These are phyloP conservation scores for Saccopteryx leptura DNA, from an alignment of 2,113 vertebrate species.

Conservation along the genomic window DNA sequence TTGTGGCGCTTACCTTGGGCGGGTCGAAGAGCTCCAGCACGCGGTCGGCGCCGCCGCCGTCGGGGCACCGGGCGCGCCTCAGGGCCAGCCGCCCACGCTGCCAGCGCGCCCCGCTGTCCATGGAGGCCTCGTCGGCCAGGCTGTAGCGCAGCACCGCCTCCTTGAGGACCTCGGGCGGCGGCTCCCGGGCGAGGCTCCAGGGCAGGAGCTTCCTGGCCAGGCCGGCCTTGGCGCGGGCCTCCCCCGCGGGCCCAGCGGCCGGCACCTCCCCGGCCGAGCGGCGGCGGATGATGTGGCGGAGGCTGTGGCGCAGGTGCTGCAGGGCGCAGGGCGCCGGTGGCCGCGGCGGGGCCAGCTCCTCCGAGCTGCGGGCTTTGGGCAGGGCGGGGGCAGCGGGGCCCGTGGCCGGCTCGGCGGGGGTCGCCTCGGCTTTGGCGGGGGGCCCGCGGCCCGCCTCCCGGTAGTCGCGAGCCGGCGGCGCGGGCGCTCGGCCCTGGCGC, in stretches of 20 bases:
- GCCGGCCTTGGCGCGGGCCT: conserved; percentile 74
- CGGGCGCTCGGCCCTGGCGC: conserved; percentile 89
- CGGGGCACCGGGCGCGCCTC: conserved; percentile 86
- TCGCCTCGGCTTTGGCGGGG: conserved; percentile 86
- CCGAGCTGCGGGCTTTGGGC: conserved; percentile 91
- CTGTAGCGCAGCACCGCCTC: conserved; percentile 94
- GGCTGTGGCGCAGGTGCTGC: conserved; percentile 91
- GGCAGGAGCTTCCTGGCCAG: conserved; percentile 89
- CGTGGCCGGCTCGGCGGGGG: conserved; percentile 72
- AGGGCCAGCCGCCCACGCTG: conserved; percentile 95
- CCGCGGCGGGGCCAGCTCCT: conserved; percentile 87
- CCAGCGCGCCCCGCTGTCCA: conserved; percentile 94
- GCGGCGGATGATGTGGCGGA: conserved; percentile 92
- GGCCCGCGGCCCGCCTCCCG: conserved; percentile 90
- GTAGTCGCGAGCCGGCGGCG: conserved; percentile 93
- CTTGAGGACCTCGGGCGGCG: conserved; percentile 90
- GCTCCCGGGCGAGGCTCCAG: conserved; percentile 88
- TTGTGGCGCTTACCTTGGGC: conserved; percentile 92
- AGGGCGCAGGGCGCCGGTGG: conserved; percentile 90
- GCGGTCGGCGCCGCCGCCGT: conserved; percentile 84
- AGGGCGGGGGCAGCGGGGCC: conserved; percentile 74
- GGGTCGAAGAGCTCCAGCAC: conserved; percentile 97
- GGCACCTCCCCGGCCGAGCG: conserved; percentile 86
- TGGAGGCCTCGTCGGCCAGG: conserved; percentile 94
- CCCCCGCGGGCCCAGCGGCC: conserved; percentile 61